Base-by-base conservation (phyloP, 2,113 vertebrate species). In the Sinocyclocheilus rhinocerous region DNA sequence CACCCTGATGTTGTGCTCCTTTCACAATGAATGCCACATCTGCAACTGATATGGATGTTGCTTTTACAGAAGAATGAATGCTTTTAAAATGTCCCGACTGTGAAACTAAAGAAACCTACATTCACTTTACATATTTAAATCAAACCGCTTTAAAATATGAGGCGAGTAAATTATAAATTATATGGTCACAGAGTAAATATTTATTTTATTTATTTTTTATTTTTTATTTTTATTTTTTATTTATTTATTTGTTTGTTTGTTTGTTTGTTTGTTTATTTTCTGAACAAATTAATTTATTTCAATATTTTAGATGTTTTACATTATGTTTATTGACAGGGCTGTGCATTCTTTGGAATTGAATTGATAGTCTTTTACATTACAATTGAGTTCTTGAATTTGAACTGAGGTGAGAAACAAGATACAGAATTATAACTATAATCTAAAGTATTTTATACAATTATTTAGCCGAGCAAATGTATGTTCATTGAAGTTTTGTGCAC, bases 21-120 rank as follows among this genome's bases (percentile, higher is more conserved):
- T 48, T 88, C 84, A 73, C 69, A 87, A 91, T 85, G 86, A 87
- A 73, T 87, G 50, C 67, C 90, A 91, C 93, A 93, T 93, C 91
- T 94, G 92, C 88, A 93, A 91, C 87, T 75, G 88, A 94, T 93
- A 92, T 6, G 65, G 59, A 70, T 69, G 91, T 90, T 92, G 87
- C 89, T 88, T 85, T 90, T 90, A 86, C 75, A 84, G 6, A 57
- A 6, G 83, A 67, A 79, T 80, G 57, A 18, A 57, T 86, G 86
- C 18, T 8, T 86, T 65, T 87, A 89, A 87, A 92, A 85, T 83
- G 85, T 83, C 86, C 85, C 78, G 22, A 26, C 63, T 67, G 57
- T 88, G 90, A 87, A 76, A 86, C 48, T 42, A 22, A 87, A 87
- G 90, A 92, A 91, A 92, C 89, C 65, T 48, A 11, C 12, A 82